Base-by-base conservation (phyloP, 2,113 vertebrate species). In the Onychostoma macrolepis region DNA sequence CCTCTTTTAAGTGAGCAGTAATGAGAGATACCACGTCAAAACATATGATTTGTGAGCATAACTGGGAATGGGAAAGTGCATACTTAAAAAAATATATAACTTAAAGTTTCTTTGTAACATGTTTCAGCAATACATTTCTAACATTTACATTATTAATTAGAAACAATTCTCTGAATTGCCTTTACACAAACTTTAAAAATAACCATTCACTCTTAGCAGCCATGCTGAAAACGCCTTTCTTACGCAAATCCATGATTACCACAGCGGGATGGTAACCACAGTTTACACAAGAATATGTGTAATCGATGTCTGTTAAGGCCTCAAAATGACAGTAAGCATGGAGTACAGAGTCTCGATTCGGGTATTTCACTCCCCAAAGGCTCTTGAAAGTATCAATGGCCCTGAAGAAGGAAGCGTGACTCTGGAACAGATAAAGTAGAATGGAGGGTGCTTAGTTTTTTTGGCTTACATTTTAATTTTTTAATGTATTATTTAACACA, bases 1-100 rank as follows among this genome's bases (percentile, higher is more conserved):
- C 56, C 10, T 81, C 58, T 81, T 63, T 65, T 24, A 81, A 43
- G 24, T 82, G 58, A 65, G 21, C 58, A 82, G 19, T 38, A 36
- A 19, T 56, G 41, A 53, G 74, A 53, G 30, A 24, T 43, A n/a
- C n/a, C n/a, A n/a, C n/a, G n/a, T n/a, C 36, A 19, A 30, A 83
- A 69, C n/a, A 7, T 41, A n/a, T n/a, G 80, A 38, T 50, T 50
- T 58, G 50, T 36, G 30, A 58, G 78, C 48, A 63, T 63, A 45
- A 75, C 38, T 43, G 2, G 21, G 24, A 43, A 75, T 43, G 10
- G 38, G 19, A 75, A 5, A 26, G 21, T 26, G 24, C n/a, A 50
- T 28, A 50, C 56, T 79, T 79, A 86, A n/a, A n/a, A n/a, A n/a
- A n/a, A n/a, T n/a, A n/a, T n/a, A n/a, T n/a, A n/a, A n/a, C n/a